Evolutionary conservation across 2,888 invertebrate genomes (phyloP).

Genomic region (Volucella inflata): DNA sequence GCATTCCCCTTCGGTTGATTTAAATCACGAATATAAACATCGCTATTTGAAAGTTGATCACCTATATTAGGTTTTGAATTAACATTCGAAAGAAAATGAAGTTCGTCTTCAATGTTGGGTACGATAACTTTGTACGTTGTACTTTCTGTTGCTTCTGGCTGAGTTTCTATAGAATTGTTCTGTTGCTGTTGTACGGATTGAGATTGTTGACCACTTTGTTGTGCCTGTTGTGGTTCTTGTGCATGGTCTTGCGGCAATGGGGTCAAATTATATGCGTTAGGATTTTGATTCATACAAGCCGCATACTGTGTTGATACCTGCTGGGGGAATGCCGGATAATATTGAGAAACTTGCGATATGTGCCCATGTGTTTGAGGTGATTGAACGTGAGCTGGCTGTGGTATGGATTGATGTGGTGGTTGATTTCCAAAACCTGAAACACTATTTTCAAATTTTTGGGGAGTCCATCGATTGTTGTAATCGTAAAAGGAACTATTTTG

Average conservation of each 20-base stretch:
- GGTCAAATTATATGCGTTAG: conserved; percentile 65
- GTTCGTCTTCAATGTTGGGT: conserved; percentile 94
- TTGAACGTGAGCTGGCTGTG: conserved; percentile 89
- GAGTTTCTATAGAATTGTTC: conserved; percentile 46
- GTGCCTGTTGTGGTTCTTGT: conserved; percentile 79
- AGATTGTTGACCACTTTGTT: conserved; percentile 77
- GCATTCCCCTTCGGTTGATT: conserved; percentile 25
- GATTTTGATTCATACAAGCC: conserved; percentile 82
- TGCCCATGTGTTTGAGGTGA: conserved; percentile 89
- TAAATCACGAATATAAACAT: conserved; percentile 65
- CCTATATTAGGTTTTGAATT: conserved; percentile 78
- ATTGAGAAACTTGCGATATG: conserved; percentile 85
- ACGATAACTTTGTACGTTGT: conserved; percentile 93
- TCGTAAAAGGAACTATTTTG: conserved; percentile 88
- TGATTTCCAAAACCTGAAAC: conserved; percentile 81
- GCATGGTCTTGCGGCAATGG: conserved; percentile 72
- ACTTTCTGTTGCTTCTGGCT: conserved; percentile 84
- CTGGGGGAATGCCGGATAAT: conserved; percentile 83
- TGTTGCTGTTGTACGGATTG: conserved; percentile 75
- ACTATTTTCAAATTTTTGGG: conserved; percentile 83
- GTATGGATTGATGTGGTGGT: conserved; percentile 86
- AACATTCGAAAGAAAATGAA: conserved; percentile 88
- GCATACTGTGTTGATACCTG: conserved; percentile 83
- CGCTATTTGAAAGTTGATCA: conserved; percentile 81
- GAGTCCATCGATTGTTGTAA: conserved; percentile 93